Conservation (phyloP, 2,797 vertebrate species). For the Gallinago nigripennis region DNA sequence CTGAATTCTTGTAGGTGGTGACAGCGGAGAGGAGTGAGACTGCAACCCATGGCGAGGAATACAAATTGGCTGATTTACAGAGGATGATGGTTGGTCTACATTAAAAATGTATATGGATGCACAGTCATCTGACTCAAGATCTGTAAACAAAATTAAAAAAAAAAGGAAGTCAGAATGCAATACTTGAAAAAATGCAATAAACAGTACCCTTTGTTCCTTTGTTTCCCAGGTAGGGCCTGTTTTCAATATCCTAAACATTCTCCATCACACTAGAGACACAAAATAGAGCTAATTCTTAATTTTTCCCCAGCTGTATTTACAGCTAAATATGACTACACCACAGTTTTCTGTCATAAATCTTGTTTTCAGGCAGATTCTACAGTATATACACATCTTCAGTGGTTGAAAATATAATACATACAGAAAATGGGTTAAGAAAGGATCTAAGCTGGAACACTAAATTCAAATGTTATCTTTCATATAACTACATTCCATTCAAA, state of each 20-base stretch:
- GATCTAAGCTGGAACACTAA: neutral
- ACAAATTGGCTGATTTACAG: conserved; percentile 87
- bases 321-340: neutral
- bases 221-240: neutral
- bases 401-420: neutral
- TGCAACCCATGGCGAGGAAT: conserved; percentile 90
- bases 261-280: neutral
- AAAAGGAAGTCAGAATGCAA: neutral
- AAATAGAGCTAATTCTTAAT: neutral
- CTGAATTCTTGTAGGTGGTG: conserved; percentile 84
- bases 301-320: neutral
- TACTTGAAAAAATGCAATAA: neutral
- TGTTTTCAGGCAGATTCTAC: neutral
- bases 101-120: conserved; percentile 96
- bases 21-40: conserved; percentile 86
- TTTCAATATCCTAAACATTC: neutral
- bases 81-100: conserved; percentile 88
- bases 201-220: neutral
- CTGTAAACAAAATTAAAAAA: conserved; percentile 68
- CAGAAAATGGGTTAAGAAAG: neutral
- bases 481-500: neutral
- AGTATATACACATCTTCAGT: neutral
- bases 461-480: neutral
- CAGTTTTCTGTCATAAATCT: neutral
- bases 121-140: conserved; percentile 94